phyloP scores from a whole-genome alignment of 30 jellyfish, hydroid and myxozoan genomes.

The Hydractinia echinata region DNA sequence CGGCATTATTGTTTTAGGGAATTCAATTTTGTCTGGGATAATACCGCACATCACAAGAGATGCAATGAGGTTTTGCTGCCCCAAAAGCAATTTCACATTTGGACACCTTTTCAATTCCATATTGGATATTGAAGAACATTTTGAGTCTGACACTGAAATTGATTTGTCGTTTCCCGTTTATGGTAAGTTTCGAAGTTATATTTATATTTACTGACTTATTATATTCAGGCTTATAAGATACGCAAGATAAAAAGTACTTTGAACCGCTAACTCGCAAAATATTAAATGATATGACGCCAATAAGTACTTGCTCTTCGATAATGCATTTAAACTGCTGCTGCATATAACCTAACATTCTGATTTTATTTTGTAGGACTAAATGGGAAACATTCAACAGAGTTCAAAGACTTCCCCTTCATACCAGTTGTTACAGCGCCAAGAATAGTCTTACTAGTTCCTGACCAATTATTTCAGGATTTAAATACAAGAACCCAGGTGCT shows the following conservation, averaged over 20 bases:
- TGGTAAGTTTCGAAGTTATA: conserved; percentile 15
- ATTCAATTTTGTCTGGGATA: conserved; percentile 59
- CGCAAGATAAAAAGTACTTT: too few species aligned
- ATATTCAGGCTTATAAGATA: too few species aligned
- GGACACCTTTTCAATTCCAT: conserved; percentile 59
- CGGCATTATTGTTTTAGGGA: background rate
- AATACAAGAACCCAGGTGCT: conserved; percentile 87
- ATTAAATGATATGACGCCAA: too few species aligned
- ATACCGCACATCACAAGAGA: conserved; percentile 53
- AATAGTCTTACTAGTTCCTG: conserved; percentile 74
- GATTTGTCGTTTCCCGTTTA: conserved; percentile 87
- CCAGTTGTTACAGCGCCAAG: conserved; percentile 92
- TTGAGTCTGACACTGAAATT: conserved; percentile 39
- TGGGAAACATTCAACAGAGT: conserved; percentile 50
- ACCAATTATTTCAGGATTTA: conserved; percentile 54
- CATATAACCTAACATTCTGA: too few species aligned
- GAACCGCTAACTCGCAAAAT: too few species aligned
- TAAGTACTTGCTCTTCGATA: too few species aligned
- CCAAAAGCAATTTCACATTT: conserved; percentile 53
- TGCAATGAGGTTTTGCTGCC: conserved; percentile 61
- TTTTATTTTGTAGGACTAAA: conserved; percentile 31
- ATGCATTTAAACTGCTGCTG: too few species aligned
- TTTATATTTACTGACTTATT: background rate
- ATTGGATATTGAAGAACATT: conserved; percentile 58
- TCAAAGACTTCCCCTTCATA: conserved; percentile 74